These are phyloP conservation scores for Enteromius afrohamiltoni DNA, from an alignment of 2,797 vertebrate species.

Conservation along the genomic window DNA sequence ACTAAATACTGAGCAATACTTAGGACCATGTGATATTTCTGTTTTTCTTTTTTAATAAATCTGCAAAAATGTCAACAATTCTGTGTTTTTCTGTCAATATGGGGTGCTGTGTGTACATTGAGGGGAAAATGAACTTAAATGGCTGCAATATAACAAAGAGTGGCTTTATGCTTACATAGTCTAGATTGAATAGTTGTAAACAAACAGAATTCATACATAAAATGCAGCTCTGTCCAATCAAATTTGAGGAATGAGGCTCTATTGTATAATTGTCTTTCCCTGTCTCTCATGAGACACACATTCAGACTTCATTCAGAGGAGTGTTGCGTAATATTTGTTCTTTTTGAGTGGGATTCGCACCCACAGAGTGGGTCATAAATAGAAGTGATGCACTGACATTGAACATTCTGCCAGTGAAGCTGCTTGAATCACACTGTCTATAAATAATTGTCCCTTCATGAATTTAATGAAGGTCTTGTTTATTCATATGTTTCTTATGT, in stretches of 20 bases:
- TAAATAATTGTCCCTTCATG: constrained; percentile 11
- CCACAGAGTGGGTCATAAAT: constrained; percentile 34
- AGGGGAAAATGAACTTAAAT: no score
- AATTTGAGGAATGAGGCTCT: not conserved
- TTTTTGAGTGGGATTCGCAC: constrained; percentile 46
- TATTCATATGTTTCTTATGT: not conserved
- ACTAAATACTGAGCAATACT: no score
- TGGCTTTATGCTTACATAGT: not conserved
- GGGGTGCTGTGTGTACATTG: no score
- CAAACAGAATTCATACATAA: not conserved
- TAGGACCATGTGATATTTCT: no score
- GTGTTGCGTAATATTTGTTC: constrained; percentile 43
- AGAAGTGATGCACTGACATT: constrained; percentile 1
- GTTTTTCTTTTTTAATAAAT: no score
- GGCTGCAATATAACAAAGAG: no score
- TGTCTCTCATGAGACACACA: not conserved
- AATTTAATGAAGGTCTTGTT: not conserved
- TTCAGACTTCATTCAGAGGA: constrained; percentile 14
- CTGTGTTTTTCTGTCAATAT: no score
- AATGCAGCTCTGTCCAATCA: not conserved
- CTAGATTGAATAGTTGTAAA: not conserved
- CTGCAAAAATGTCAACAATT: no score
- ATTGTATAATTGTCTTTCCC: constrained; percentile 27
- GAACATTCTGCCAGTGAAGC: constrained; percentile 15
- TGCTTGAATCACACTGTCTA: constrained; percentile 12